phyloP scores from a whole-genome alignment of 2,888 invertebrate genomes.

The Orthosia cruda region DNA sequence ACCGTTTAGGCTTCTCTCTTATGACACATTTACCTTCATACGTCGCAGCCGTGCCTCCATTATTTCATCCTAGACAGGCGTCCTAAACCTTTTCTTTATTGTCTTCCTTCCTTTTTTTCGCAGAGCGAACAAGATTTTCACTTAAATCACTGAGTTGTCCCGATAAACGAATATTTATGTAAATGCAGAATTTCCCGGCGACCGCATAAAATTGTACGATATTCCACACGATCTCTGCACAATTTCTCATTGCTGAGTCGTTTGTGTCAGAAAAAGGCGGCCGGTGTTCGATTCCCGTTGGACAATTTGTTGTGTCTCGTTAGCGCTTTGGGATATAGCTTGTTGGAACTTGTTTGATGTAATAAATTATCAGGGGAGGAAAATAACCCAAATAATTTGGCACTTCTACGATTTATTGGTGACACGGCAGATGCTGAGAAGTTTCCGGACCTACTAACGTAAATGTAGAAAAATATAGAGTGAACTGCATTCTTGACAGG shows the following conservation, averaged over 20 bases:
- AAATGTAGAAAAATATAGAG: too few species aligned
- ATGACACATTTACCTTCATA: conserved; percentile 63
- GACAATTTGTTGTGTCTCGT: conserved; percentile 66
- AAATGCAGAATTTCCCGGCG: conserved; percentile 79
- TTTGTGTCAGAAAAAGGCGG: conserved; percentile 69
- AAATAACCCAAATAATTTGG: conserved; percentile 40
- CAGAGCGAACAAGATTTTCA: conserved; percentile 78
- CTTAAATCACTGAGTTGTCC: conserved; percentile 81
- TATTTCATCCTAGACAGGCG: conserved; percentile 67
- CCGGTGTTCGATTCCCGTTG: conserved; percentile 63
- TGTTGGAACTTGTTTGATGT: conserved; percentile 59
- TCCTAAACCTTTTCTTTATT: conserved; percentile 75
- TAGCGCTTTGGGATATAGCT: conserved; percentile 49
- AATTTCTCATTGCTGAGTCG: conserved; percentile 77
- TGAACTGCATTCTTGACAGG: too few species aligned
- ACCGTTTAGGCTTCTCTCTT: conserved; percentile 34
- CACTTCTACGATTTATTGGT: conserved; percentile 5
- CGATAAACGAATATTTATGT: conserved; percentile 88
- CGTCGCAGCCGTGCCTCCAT: conserved; percentile 60
- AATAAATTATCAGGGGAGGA: conserved; percentile 38
- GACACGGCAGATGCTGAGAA: not conserved
- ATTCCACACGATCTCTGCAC: conserved; percentile 75
- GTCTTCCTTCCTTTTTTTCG: conserved; percentile 75
- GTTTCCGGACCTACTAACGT: not conserved
- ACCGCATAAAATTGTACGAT: conserved; percentile 78